These are phyloP conservation scores for Heliconius cydno DNA, from an alignment of 2,888 invertebrate species.

Conservation along the genomic window DNA sequence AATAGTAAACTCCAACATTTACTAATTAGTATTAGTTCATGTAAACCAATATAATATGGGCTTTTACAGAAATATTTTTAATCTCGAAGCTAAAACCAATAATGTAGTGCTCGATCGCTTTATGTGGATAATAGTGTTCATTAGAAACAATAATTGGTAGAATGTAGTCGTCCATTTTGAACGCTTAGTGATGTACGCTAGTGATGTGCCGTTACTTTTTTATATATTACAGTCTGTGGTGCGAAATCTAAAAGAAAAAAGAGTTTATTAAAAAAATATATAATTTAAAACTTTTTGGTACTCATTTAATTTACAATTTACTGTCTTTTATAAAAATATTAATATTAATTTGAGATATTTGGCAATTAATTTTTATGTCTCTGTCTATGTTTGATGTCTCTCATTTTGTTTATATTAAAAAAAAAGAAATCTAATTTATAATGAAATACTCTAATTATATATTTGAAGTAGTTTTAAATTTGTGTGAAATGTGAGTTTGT, in stretches of 20 bases:
- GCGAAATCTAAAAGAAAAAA: not conserved
- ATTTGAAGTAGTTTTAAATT: not conserved
- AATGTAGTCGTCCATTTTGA: slow-evolving; percentile 43
- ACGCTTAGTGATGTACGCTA: slow-evolving; percentile 22
- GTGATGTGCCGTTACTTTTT: slow-evolving; percentile 6
- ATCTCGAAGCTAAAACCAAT: not conserved
- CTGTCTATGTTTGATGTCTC: not conserved
- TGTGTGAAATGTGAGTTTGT: not conserved
- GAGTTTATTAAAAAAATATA: not conserved
- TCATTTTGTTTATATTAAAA: no score
- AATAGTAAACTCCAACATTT: not conserved
- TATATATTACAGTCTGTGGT: slow-evolving; percentile 11
- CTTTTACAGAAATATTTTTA: not conserved
- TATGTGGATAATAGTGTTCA: slow-evolving; percentile 43
- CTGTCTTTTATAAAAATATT: not conserved
- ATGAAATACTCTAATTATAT: not conserved
- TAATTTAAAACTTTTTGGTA: not conserved
- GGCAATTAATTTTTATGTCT: not conserved
- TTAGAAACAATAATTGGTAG: slow-evolving; percentile 45
- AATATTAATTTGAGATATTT: not conserved
- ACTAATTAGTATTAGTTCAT: not conserved
- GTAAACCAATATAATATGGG: not conserved
- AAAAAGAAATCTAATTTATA: not conserved
- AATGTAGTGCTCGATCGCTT: slow-evolving; percentile 18
- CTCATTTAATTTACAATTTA: slow-evolving; percentile 6